Percentiles rank a stretch among this genome's conserved stretches.
phyloP scores from a whole-genome alignment of 2,797 vertebrate species.

The Neomorphus geoffroyi region DNA sequence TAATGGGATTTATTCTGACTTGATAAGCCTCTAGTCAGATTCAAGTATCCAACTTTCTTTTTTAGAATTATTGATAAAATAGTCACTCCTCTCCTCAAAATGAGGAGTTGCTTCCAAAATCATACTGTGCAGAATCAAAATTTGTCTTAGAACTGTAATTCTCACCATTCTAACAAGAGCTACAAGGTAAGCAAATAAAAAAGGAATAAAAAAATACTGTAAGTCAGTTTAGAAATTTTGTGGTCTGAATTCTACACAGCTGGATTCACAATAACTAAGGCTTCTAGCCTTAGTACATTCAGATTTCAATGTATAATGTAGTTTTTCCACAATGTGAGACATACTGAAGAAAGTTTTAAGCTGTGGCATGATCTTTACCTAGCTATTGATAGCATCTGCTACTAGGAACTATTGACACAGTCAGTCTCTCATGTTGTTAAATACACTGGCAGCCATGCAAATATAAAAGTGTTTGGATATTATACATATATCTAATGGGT shows the following conservation, averaged over 20 bases:
- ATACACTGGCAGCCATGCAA: not conserved
- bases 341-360: not conserved
- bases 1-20: not conserved
- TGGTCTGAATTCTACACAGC: not conserved
- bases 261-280: not conserved
- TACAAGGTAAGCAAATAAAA: not conserved
- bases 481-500: not conserved
- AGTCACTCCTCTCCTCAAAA: not conserved
- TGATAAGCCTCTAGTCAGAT: not conserved
- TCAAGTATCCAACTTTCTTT: not conserved
- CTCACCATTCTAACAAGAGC: not conserved
- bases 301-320: not conserved
- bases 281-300: not conserved
- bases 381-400: not conserved
- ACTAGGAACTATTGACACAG: not conserved
- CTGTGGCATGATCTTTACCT: not conserved
- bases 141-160: not conserved
- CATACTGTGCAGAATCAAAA: not conserved
- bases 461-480: not conserved
- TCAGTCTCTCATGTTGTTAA: not conserved
- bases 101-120: not conserved
- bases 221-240: not conserved
- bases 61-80: not conserved
- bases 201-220: not conserved
- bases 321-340: not conserved